These are phyloP conservation scores for Agraylea sexmaculata DNA, from an alignment of 1,140 invertebrate species.

Conservation along the genomic window DNA sequence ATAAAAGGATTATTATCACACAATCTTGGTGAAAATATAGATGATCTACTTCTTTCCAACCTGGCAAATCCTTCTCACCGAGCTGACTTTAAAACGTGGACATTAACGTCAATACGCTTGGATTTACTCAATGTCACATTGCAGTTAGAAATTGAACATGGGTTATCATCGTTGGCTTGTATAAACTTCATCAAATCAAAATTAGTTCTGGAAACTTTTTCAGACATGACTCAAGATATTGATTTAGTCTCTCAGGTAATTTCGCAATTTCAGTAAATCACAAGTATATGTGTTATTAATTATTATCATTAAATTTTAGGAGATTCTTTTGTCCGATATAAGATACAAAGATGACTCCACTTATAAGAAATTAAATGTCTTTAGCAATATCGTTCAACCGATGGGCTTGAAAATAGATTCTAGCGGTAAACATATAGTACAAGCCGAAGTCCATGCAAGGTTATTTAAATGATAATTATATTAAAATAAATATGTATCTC, in stretches of 20 bases:
- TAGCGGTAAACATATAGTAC: constrained; percentile 50
- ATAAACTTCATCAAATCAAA: constrained; percentile 88
- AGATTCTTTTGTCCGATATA: constrained; percentile 79
- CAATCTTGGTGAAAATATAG: constrained; percentile 85
- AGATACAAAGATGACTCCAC: constrained; percentile 56
- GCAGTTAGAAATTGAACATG: constrained; percentile 48
- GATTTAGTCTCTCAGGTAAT: constrained; percentile 73
- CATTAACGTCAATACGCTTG: constrained; percentile 63
- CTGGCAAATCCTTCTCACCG: constrained; percentile 1
- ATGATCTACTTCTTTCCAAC: constrained; percentile 43
- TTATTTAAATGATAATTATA: constrained; percentile 14
- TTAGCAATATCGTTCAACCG: constrained; percentile 80
- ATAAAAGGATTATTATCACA: constrained; percentile 78
- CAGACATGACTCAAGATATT: constrained; percentile 81
- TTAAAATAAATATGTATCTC: too few species aligned
- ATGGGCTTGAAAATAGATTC: constrained; percentile 34
- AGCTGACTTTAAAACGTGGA: constrained; percentile 47
- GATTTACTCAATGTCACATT: constrained; percentile 82
- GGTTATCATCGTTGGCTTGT: constrained; percentile 60
- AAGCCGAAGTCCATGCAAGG: constrained; percentile 75
- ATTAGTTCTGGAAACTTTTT: constrained; percentile 71
- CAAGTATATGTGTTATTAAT: constrained; percentile 1
- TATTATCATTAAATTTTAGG: constrained; percentile 28
- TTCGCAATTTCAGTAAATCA: constrained; percentile 1
- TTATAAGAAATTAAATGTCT: constrained; percentile 71